These are phyloP conservation scores for Desoria tigrina DNA, from an alignment of 2,888 invertebrate genomes.

Conservation along the genomic window DNA sequence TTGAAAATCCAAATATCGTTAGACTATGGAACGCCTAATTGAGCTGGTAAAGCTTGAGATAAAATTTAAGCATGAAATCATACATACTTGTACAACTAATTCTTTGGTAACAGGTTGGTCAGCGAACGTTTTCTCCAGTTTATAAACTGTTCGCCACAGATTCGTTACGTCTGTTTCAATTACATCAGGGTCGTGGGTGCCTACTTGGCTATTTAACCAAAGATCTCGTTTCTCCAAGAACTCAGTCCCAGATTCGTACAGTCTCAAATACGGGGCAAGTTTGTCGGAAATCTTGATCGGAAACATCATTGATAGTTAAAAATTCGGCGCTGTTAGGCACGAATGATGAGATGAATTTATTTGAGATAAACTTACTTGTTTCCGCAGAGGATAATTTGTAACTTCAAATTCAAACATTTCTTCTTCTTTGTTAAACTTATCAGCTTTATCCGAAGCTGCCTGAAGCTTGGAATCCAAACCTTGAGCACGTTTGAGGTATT, in stretches of 20 bases:
- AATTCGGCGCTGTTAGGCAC: too few relatives aligned
- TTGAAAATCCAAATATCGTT: too few relatives aligned
- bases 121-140: constrained; percentile 75
- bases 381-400: constrained; percentile 84
- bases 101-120: constrained; percentile 62
- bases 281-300: too few relatives aligned
- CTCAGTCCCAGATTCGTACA: too few relatives aligned
- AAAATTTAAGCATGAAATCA: too few relatives aligned
- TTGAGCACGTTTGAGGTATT: constrained; percentile 79
- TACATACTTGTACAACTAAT: constrained; percentile 2
- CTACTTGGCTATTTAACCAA: too few relatives aligned
- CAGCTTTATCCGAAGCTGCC: constrained; percentile 75
- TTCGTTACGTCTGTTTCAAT: constrained; percentile 81
- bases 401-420: constrained; percentile 81
- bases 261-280: too few relatives aligned
- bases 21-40: too few relatives aligned
- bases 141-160: constrained; percentile 79
- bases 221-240: too few relatives aligned
- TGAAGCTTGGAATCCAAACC: constrained; percentile 71
- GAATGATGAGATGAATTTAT: too few relatives aligned
- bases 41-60: too few relatives aligned
- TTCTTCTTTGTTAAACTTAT: constrained; percentile 90
- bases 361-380: constrained; percentile 61
- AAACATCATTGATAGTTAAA: too few relatives aligned
- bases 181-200: constrained; percentile 80